phyloP scores from a whole-genome alignment of 2,113 vertebrate genomes.

The Cathartes aura region DNA sequence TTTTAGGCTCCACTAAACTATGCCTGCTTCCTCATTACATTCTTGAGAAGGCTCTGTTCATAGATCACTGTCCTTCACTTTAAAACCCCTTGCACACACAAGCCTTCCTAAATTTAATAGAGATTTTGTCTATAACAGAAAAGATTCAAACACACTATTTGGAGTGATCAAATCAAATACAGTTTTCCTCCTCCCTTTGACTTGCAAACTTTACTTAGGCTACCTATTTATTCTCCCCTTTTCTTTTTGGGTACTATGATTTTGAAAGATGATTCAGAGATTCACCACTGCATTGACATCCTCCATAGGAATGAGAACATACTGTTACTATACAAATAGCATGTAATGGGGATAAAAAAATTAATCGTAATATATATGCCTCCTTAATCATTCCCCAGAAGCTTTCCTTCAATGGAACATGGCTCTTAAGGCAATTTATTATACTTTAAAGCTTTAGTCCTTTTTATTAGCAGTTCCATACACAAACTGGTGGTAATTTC shows the following conservation, averaged over 20 bases:
- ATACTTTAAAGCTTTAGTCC: background rate
- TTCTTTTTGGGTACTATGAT: background rate
- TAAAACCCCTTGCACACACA: background rate
- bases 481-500: background rate
- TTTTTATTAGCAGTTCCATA: background rate
- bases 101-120: background rate
- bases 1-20: background rate
- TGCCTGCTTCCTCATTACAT: background rate
- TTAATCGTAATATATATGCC: background rate
- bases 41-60: background rate
- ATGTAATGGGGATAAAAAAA: background rate
- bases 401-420: background rate
- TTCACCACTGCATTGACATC: background rate
- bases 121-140: background rate
- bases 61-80: background rate
- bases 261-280: background rate
- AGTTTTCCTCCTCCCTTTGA: background rate
- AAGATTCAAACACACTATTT: background rate
- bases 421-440: background rate
- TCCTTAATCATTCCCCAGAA: background rate
- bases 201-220: background rate
- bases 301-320: background rate
- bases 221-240: background rate
- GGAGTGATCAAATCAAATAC: background rate
- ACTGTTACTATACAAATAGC: background rate